Conservation (phyloP, 2,888 invertebrate species). For the Mimumesa dahlbomi region DNA sequence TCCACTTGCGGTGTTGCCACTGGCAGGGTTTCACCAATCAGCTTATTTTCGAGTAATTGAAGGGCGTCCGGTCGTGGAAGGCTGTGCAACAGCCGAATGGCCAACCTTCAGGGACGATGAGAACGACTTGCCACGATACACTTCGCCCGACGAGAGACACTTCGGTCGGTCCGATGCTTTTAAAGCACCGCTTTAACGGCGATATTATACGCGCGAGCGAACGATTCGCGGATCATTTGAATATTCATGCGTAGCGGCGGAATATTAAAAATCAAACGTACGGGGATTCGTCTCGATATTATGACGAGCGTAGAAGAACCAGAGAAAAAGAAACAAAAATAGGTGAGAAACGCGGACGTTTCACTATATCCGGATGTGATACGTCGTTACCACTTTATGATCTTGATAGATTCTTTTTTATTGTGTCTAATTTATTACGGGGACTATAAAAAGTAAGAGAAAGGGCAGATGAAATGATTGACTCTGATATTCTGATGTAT, state of each 20-base stretch:
- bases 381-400: too few relatives aligned
- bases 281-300: background rate
- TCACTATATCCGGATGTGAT: too few relatives aligned
- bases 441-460: too few relatives aligned
- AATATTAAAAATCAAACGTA: background rate
- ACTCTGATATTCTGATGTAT: too few relatives aligned
- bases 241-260: background rate
- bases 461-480: too few relatives aligned
- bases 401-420: too few relatives aligned
- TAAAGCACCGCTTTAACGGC: background rate
- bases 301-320: too few relatives aligned
- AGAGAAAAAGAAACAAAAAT: too few relatives aligned
- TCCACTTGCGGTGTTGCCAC: constrained; percentile 42
- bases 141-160: background rate
- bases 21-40: constrained; percentile 59
- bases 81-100: constrained; percentile 44
- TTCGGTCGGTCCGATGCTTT: background rate
- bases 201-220: background rate
- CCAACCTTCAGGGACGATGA: constrained; percentile 56
- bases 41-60: constrained; percentile 64
- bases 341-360: too few relatives aligned
- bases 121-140: constrained; percentile 29
- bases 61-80: constrained; percentile 62
- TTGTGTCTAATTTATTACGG: too few relatives aligned
- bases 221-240: background rate